phyloP scores from a whole-genome alignment of 2,113 vertebrate genomes.

The Tupaia tana region DNA sequence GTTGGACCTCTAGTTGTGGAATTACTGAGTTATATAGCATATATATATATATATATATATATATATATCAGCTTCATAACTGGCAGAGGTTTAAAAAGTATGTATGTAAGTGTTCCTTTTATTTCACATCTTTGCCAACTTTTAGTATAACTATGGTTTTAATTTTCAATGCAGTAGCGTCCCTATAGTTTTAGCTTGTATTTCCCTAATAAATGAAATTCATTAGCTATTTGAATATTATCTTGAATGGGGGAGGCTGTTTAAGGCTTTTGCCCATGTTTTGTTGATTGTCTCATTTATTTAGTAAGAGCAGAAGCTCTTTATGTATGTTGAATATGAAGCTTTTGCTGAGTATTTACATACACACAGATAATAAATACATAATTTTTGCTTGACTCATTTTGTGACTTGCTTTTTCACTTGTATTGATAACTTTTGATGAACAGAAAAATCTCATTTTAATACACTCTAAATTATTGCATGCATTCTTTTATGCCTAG shows the following conservation, averaged over 20 bases:
- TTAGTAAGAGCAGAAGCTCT: background rate
- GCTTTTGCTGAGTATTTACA: background rate
- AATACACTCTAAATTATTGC: background rate
- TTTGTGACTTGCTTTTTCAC: background rate
- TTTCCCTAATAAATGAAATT: background rate
- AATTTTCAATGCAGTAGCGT: background rate
- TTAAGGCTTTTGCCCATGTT: background rate
- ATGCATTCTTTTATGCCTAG: background rate
- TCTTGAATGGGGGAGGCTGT: background rate
- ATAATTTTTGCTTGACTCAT: background rate
- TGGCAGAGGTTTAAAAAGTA: background rate
- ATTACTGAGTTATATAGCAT: background rate
- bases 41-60: no score
- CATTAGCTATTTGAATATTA: background rate
- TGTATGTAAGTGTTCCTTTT: background rate
- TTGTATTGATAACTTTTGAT: background rate
- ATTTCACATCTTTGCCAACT: background rate
- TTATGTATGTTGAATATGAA: background rate
- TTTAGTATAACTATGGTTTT: background rate
- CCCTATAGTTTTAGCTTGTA: background rate
- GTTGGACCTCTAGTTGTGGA: background rate
- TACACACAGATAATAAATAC: background rate
- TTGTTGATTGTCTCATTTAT: background rate
- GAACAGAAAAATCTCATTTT: slow-evolving; percentile 24
- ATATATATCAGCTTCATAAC: background rate